These are phyloP conservation scores for Malthinus seriepunctatus DNA, from an alignment of 2,888 invertebrate species.

Conservation along the genomic window DNA sequence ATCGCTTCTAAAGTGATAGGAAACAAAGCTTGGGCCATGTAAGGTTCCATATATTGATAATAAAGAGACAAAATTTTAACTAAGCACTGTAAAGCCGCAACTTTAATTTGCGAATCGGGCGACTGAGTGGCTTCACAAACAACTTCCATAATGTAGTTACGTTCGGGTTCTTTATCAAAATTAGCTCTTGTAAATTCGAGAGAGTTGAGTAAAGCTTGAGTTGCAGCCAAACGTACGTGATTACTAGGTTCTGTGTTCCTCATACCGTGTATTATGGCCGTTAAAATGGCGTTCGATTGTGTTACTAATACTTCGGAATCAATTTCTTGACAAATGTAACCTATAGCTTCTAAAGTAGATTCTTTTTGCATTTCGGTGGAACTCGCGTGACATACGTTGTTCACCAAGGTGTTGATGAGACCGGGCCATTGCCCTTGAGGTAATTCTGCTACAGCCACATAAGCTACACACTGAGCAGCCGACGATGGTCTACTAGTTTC, in stretches of 20 bases:
- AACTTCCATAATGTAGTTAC: conserved; percentile 98
- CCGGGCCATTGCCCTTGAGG: conserved; percentile 92
- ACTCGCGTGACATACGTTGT: conserved; percentile 84
- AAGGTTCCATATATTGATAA: conserved; percentile 98
- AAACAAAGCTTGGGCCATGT: conserved; percentile 97
- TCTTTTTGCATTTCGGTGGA: conserved; percentile 95
- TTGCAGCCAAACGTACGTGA: conserved; percentile 94
- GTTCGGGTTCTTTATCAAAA: conserved; percentile 95
- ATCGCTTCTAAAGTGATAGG: conserved; percentile 98
- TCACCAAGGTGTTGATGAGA: conserved; percentile 83
- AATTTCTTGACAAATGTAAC: conserved; percentile 98
- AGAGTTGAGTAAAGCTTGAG: conserved; percentile 94
- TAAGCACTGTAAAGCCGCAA: conserved; percentile 96
- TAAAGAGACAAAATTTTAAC: conserved; percentile 97
- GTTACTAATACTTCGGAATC: conserved; percentile 89
- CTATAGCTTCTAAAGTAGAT: conserved; percentile 96
- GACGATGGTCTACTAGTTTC: conserved; percentile 95
- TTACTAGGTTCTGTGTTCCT: conserved; percentile 89
- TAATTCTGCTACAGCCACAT: conserved; percentile 95
- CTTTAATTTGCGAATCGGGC: conserved; percentile 86
- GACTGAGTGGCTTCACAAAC: conserved; percentile 99
- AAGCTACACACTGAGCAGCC: conserved; percentile 98
- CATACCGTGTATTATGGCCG: conserved; percentile 99
- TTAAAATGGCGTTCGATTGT: conserved; percentile 95
- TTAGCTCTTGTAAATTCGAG: conserved; percentile 98